Evolutionary conservation across 2,113 vertebrate species (phyloP).

Genomic region (Mus spicilegus): DNA sequence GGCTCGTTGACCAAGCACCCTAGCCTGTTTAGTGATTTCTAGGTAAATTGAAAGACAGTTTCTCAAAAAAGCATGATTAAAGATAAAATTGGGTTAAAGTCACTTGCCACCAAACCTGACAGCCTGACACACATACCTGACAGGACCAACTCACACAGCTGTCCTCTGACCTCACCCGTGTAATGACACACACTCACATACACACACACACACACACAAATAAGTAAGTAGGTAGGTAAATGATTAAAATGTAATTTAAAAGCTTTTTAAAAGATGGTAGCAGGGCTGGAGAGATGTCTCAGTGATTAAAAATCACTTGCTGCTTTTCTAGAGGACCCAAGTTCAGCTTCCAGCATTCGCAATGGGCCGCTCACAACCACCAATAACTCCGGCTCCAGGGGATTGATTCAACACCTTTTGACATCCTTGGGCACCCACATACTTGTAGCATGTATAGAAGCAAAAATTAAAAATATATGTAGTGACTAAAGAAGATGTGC

Average conservation of each 20-base stretch:
- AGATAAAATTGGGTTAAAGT: background rate
- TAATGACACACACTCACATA: background rate
- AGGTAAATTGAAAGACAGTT: background rate
- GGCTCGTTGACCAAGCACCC: background rate
- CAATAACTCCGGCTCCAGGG: background rate
- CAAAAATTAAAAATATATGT: background rate
- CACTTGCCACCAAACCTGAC: background rate
- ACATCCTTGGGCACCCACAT: background rate
- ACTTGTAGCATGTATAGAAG: background rate
- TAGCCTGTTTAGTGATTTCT: background rate
- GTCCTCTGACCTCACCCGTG: background rate
- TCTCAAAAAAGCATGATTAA: background rate
- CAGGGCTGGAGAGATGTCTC: background rate
- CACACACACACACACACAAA: background rate
- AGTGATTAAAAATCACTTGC: background rate
- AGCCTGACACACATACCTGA: background rate
- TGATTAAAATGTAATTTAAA: background rate
- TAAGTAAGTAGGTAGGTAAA: background rate
- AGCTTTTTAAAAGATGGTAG: background rate
- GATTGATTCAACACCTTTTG: background rate
- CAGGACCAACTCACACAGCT: background rate
- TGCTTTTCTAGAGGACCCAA: background rate
- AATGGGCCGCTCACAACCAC: background rate
- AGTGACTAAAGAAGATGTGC: background rate
- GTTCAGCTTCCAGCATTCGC: background rate